Conservation (phyloP, 2,797 vertebrate species). For the Otus scops region DNA sequence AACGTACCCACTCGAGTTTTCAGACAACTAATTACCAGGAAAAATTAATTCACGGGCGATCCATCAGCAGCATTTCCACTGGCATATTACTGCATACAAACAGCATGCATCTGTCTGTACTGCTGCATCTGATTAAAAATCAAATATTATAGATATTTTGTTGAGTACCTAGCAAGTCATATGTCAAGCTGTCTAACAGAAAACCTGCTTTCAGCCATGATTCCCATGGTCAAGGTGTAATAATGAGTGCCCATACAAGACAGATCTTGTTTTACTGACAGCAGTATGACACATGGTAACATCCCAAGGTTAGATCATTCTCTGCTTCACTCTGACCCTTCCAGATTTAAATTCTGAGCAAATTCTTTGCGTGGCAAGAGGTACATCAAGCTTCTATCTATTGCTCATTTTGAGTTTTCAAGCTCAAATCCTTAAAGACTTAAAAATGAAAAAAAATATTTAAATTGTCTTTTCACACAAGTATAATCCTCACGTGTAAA, state of each 20-base stretch:
- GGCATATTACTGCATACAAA: not conserved
- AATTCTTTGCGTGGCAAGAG: not conserved
- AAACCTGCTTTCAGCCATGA: not conserved
- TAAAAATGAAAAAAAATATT: not conserved
- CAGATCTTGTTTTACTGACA: not conserved
- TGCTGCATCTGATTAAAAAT: conserved; percentile 31
- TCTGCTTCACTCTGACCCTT: not conserved
- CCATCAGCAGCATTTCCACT: not conserved
- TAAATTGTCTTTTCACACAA: not conserved
- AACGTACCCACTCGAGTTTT: not conserved
- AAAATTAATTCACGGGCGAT: not conserved
- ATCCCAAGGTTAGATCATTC: not conserved
- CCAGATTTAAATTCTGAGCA: not conserved
- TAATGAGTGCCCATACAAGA: not conserved
- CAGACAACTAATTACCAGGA: not conserved
- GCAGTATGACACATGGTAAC: rapidly evolving
- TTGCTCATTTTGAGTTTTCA: not conserved
- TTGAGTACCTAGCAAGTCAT: not conserved
- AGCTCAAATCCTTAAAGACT: not conserved
- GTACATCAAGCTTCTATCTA: not conserved
- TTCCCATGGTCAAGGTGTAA: not conserved
- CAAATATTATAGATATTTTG: not conserved
- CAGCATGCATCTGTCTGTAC: not conserved
- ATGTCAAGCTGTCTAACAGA: not conserved
- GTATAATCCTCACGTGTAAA: not conserved